Conservation (phyloP, 64 coral and sea anemone species). For the Porites lutea region DNA sequence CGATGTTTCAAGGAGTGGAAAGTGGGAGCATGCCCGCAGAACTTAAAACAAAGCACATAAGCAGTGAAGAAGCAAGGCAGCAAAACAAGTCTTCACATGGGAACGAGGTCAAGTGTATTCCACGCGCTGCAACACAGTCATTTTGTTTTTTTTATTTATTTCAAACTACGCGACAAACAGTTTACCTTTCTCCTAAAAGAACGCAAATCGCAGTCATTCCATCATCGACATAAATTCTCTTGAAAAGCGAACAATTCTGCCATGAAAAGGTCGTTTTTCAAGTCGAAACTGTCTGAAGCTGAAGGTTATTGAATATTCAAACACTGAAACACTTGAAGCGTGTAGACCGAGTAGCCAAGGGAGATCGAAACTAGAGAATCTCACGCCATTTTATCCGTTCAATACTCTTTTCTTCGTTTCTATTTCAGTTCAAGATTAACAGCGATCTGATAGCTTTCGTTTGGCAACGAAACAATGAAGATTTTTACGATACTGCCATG, state of each 20-base stretch:
- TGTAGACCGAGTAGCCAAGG: constrained; percentile 11
- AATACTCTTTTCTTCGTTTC: background rate
- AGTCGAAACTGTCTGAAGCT: constrained; percentile 33
- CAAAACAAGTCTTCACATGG: constrained; percentile 51
- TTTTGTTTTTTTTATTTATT: constrained; percentile 28
- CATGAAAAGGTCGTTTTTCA: constrained; percentile 14
- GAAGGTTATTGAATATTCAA: constrained; percentile 48
- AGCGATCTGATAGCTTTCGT: background rate
- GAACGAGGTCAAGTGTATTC: constrained; percentile 58
- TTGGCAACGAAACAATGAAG: background rate
- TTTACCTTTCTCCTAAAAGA: background rate
- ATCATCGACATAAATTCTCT: background rate
- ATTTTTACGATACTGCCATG: constrained; percentile 15
- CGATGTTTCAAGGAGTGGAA: constrained; percentile 30
- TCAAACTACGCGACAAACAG: background rate
- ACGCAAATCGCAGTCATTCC: background rate
- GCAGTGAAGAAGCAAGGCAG: constrained; percentile 27
- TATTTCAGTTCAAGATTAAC: background rate
- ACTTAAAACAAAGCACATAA: constrained; percentile 48
- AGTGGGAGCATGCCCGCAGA: constrained; percentile 13
- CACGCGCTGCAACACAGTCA: constrained; percentile 31
- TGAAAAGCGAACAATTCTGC: background rate
- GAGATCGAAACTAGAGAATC: background rate
- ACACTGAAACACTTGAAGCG: constrained; percentile 52
- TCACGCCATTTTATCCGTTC: background rate